A percentile compares a stretch with the other conserved stretches of the same genome.
phyloP scores from a whole-genome alignment of 2,113 vertebrate species.

The Emydocephalus ijimae region DNA sequence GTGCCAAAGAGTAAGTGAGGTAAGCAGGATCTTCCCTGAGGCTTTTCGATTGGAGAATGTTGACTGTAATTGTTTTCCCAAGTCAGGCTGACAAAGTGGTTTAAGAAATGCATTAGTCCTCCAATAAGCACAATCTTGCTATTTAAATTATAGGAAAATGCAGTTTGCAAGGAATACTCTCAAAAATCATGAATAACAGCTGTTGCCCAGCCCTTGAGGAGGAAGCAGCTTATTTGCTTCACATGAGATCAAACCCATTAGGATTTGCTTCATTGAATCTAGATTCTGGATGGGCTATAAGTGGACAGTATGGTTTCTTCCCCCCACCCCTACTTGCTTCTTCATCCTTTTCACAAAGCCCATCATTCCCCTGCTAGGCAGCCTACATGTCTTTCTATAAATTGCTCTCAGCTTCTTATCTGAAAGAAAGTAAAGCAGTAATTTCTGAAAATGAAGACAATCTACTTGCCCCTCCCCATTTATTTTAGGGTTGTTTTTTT shows the following conservation, averaged over 20 bases:
- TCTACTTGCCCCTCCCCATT: background rate
- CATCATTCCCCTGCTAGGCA: background rate
- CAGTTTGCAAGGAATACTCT: too few relatives aligned
- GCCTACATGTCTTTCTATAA: background rate
- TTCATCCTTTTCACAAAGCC: background rate
- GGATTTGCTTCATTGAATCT: background rate
- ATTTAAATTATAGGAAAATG: background rate
- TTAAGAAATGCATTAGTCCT: background rate
- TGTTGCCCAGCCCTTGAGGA: background rate
- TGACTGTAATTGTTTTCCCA: background rate
- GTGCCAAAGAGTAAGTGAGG: background rate
- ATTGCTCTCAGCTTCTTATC: background rate
- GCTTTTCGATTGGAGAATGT: background rate
- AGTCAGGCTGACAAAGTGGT: background rate
- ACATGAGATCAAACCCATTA: background rate
- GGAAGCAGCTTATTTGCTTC: background rate
- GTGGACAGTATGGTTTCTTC: background rate
- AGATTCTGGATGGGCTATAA: background rate
- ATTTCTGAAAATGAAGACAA: background rate
- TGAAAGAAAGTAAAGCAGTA: background rate
- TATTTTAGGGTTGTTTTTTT: background rate
- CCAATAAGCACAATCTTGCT: background rate
- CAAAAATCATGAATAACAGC: background rate
- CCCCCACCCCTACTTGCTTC: background rate
- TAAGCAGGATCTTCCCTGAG: background rate